These are phyloP conservation scores for Symphodus melops DNA, from an alignment of 2,113 vertebrate genomes.

Conservation along the genomic window DNA sequence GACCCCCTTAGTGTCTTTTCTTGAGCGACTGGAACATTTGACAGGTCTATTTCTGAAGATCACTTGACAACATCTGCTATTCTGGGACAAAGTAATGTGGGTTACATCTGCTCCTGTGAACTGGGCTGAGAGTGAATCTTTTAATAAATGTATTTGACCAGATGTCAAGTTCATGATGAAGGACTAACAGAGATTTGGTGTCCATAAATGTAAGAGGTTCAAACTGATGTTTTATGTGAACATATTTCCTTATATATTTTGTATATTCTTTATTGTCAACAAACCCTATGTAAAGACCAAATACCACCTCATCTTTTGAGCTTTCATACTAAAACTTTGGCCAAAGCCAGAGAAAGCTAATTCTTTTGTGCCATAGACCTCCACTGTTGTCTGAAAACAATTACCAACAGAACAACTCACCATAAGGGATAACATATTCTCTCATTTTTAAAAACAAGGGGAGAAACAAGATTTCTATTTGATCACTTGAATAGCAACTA, in stretches of 20 bases:
- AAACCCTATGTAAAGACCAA: no score
- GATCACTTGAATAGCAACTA: no score
- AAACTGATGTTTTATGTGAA: no score
- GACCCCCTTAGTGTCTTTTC: constrained; percentile 1
- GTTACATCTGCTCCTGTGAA: constrained; percentile 76
- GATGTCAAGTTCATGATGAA: constrained; percentile 13
- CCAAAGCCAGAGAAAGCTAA: no score
- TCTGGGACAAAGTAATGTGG: constrained; percentile 72
- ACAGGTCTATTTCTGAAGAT: constrained; percentile 78
- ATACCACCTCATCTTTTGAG: no score
- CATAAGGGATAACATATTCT: no score
- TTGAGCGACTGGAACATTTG: constrained; percentile 63
- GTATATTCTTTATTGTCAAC: no score
- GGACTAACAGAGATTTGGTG: background rate
- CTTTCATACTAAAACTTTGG: no score
- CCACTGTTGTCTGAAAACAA: background rate
- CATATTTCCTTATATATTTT: background rate
- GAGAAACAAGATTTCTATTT: no score
- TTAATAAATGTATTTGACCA: constrained; percentile 26
- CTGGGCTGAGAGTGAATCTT: constrained; percentile 44
- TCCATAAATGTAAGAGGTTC: background rate
- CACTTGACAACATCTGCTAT: constrained; percentile 67
- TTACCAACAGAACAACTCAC: no score
- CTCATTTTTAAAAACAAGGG: no score
- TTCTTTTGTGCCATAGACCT: no score